These are phyloP conservation scores for Erpetoichthys calabaricus DNA, from an alignment of 2,797 vertebrate genomes.

Conservation along the genomic window DNA sequence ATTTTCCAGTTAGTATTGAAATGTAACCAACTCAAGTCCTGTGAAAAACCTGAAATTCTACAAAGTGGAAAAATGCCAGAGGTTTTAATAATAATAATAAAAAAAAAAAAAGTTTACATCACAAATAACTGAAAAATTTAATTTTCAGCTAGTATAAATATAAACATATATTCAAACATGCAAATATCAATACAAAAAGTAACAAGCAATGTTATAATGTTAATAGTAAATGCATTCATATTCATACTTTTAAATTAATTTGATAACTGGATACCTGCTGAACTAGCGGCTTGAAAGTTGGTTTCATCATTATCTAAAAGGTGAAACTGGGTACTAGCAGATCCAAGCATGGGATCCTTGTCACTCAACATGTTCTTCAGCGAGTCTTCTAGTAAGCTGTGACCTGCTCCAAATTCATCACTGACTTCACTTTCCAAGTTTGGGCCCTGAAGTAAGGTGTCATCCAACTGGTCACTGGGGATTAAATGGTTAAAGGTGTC, in stretches of 20 bases:
- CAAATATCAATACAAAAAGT: no score
- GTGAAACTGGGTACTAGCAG: constrained; percentile 90
- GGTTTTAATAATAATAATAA: no score
- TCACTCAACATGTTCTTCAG: constrained; percentile 98
- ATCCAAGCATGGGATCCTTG: constrained; percentile 99
- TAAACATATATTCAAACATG: no score
- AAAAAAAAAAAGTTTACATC: no score
- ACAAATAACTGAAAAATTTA: no score
- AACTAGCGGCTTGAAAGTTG: constrained; percentile 73
- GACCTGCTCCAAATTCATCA: constrained; percentile 83
- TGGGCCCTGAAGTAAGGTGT: constrained; percentile 82
- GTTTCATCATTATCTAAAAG: constrained; percentile 84
- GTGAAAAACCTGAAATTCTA: no score
- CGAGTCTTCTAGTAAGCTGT: constrained; percentile 76
- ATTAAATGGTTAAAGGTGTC: constrained; percentile 96
- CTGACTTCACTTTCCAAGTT: constrained; percentile 94
- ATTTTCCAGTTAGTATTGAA: no score
- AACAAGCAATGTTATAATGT: no score
- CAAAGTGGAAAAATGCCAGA: no score
- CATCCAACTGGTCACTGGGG: constrained; percentile 98
- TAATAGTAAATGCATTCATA: no score
- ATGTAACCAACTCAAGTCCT: no score
- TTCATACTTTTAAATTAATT: constrained; percentile 7
- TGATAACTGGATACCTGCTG: constrained; percentile 63
- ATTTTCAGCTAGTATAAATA: no score